phyloP scores from a whole-genome alignment of 2,797 vertebrate species.

The Vespertilio murinus region DNA sequence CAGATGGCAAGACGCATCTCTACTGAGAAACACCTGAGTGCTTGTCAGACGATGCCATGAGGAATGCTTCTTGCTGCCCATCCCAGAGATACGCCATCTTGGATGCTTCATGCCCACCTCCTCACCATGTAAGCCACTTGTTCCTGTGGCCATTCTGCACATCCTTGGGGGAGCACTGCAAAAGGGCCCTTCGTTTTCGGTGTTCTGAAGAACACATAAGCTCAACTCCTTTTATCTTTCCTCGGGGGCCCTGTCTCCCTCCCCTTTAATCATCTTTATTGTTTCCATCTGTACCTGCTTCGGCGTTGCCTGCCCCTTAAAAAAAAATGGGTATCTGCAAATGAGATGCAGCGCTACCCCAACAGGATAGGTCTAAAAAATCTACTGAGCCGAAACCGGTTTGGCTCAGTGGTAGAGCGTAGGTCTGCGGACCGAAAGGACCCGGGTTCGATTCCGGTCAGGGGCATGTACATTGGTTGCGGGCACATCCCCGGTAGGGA shows the following conservation, averaged over 20 bases:
- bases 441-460: too few species aligned
- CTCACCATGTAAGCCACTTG: not conserved
- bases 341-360: not conserved
- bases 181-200: not conserved
- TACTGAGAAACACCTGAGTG: not conserved
- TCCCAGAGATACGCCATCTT: not conserved
- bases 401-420: too few species aligned
- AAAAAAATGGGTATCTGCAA: conserved; percentile 38
- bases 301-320: conserved; percentile 10
- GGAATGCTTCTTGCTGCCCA: not conserved
- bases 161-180: conserved; percentile 33
- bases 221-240: conserved; percentile 72
- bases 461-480: too few species aligned
- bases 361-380: not conserved
- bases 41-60: not conserved
- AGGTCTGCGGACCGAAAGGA: too few species aligned
- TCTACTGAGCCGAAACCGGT: too few species aligned
- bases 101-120: not conserved
- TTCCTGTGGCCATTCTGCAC: conserved; percentile 39
- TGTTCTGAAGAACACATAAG: conserved; percentile 65
- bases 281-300: conserved; percentile 66
- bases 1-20: not conserved
- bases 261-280: conserved; percentile 77
- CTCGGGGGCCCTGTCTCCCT: conserved; percentile 46
- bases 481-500: too few species aligned